These are phyloP conservation scores for Agonopterix arenella DNA, from an alignment of 2,888 invertebrate species.

Conservation along the genomic window DNA sequence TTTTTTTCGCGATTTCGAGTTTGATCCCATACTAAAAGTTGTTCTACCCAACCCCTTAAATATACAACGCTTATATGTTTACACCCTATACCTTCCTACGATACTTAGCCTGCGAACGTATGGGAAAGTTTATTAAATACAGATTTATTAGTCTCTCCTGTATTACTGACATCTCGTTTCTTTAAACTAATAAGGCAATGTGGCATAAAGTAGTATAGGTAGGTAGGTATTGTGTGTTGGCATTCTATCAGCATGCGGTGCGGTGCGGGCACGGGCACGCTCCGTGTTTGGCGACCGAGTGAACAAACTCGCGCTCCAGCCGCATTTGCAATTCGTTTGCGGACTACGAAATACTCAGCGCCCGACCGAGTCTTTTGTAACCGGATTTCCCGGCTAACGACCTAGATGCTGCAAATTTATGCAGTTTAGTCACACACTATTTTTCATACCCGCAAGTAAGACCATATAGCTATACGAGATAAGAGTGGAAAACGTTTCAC, in stretches of 20 bases:
- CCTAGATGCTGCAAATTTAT: slow-evolving; percentile 58
- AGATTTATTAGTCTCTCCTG: too few species aligned
- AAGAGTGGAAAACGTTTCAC: too few species aligned
- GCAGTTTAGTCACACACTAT: slow-evolving; percentile 45
- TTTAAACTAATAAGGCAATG: too few species aligned
- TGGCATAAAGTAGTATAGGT: background rate
- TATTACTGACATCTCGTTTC: too few species aligned
- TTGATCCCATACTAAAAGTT: too few species aligned
- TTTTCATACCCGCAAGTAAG: slow-evolving; percentile 26
- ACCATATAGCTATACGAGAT: too few species aligned
- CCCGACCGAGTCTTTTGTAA: slow-evolving; percentile 54
- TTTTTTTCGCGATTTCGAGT: too few species aligned
- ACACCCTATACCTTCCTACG: too few species aligned
- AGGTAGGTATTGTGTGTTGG: slow-evolving; percentile 15
- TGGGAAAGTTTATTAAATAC: too few species aligned
- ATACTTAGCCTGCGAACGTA: too few species aligned
- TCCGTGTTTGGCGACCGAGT: slow-evolving; percentile 44
- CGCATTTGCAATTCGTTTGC: slow-evolving; percentile 34
- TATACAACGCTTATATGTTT: too few species aligned
- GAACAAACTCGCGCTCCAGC: slow-evolving; percentile 27
- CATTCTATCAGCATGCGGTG: slow-evolving; percentile 33
- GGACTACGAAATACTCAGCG: slow-evolving; percentile 24
- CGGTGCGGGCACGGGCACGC: slow-evolving; percentile 16
- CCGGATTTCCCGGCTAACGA: slow-evolving; percentile 63
- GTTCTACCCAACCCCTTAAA: too few species aligned